Evolutionary conservation across 2,113 vertebrate genomes (phyloP), one percentile per base, ranked within the genome.

Genomic region (Burhinus bistriatus): DNA sequence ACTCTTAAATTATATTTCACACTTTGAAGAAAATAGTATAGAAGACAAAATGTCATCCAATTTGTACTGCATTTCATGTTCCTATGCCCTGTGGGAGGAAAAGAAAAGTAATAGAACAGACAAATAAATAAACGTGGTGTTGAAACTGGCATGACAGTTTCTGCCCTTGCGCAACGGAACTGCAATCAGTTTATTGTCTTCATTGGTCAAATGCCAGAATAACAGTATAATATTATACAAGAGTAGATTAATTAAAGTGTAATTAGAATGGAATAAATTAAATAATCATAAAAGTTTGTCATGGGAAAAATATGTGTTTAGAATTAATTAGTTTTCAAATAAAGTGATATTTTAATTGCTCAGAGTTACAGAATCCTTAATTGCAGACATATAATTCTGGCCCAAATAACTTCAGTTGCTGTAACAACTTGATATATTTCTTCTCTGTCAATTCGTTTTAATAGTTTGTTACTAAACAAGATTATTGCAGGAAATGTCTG

Each of bases 241-340:
- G 95, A 96, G 97, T 95, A 98, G 97, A 98, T 98, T 98, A 98
- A 98, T 98, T 98, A 98, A 98, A 97, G 98, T 97, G 90, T 98
- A 98, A 98, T 98, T 98, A 98, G 96, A 97, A 97, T 71, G 91
- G 96, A 95, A 98, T 98, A 98, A 98, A 98, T 98, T 97, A 98
- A 98, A 98, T 88, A 97, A 97, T 97, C 95, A 88, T 95, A 93
- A 96, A 93, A 95, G 96, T 97, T 98, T 97, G 98, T 98, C 98
- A 98, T 98, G 97, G 98, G 97, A 97, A 98, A 98, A 98, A 97
- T 98, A 98, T 98, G 98, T 97, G 97, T 97, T 97, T 97, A 96
- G 97, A 98, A 98, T 98, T 98, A 98, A 98, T 98, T 98, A 98
- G 97, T 97, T 98, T 98, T 98, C 97, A 98, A 98, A 98, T 97